Percentiles rank a stretch among this genome's conserved stretches.
Evolutionary conservation across 2,888 invertebrate species (phyloP).

Genomic region (Lepidochitona cinerea): DNA sequence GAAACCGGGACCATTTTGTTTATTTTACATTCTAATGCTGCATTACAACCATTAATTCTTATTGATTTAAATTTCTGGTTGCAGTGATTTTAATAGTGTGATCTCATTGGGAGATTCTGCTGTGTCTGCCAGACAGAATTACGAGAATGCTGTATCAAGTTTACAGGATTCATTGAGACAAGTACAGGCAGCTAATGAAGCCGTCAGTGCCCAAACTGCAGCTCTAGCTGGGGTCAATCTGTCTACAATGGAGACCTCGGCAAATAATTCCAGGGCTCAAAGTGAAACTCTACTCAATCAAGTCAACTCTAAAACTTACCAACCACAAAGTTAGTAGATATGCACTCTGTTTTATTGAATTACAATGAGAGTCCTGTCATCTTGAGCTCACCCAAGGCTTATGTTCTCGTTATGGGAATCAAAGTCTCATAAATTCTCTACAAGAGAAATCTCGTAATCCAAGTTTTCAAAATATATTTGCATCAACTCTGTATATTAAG

Average conservation of each 20-base stretch:
- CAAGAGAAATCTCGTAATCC: not conserved
- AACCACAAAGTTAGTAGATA: slow-evolving; percentile 13
- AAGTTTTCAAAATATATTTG: not conserved
- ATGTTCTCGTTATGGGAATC: no score
- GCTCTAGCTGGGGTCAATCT: slow-evolving; percentile 17
- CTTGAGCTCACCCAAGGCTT: no score
- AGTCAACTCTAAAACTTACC: slow-evolving; percentile 14
- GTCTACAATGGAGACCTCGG: slow-evolving; percentile 17
- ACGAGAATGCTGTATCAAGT: slow-evolving; percentile 25
- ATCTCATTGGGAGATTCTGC: slow-evolving; percentile 34
- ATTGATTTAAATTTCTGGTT: no score
- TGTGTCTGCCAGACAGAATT: slow-evolving; percentile 40
- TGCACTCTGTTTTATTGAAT: no score
- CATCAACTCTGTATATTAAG: not conserved
- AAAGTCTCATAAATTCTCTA: no score
- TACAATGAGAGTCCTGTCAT: no score
- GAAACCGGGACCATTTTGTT: no score
- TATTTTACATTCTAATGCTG: no score
- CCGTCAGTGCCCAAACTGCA: slow-evolving; percentile 23
- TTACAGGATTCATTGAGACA: slow-evolving; percentile 27
- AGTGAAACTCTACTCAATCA: slow-evolving; percentile 2
- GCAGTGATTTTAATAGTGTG: slow-evolving; percentile 36
- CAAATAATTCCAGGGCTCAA: slow-evolving; percentile 7
- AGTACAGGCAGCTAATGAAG: slow-evolving; percentile 33
- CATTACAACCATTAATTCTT: no score